Conservation (phyloP, 1,140 invertebrate species). For the Drosophila seguyi region DNA sequence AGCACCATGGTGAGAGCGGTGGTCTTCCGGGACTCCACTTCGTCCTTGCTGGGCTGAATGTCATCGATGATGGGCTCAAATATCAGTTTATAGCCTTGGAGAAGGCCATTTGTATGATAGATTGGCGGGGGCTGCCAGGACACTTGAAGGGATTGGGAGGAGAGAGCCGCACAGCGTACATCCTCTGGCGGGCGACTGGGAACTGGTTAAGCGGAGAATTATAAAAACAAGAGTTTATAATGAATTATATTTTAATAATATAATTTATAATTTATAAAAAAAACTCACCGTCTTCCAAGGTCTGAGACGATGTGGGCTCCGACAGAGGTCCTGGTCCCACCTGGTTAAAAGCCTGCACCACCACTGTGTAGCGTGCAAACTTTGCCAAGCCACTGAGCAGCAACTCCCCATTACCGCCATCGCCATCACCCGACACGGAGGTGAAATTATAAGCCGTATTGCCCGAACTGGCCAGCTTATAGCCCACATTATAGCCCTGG, state of each 20-base stretch:
- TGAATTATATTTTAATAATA: background rate
- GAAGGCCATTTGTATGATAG: slow-evolving; percentile 91
- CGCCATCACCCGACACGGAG: slow-evolving; percentile 89
- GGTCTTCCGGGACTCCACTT: slow-evolving; percentile 90
- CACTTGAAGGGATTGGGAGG: slow-evolving; percentile 91
- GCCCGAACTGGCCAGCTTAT: slow-evolving; percentile 77
- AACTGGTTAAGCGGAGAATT: slow-evolving; percentile 85
- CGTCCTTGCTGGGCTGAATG: slow-evolving; percentile 85
- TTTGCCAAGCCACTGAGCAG: slow-evolving; percentile 89
- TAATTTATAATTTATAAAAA: background rate
- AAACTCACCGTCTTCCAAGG: slow-evolving; percentile 91
- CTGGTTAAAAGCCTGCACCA: slow-evolving; percentile 94
- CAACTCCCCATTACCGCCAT: slow-evolving; percentile 89
- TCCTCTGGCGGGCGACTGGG: slow-evolving; percentile 91
- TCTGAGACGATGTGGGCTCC: slow-evolving; percentile 90
- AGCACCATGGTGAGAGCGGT: slow-evolving; percentile 89
- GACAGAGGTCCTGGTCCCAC: slow-evolving; percentile 93
- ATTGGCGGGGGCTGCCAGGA: slow-evolving; percentile 93
- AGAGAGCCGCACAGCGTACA: slow-evolving; percentile 89
- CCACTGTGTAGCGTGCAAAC: slow-evolving; percentile 92
- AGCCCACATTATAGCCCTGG: slow-evolving; percentile 89
- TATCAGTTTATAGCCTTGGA: slow-evolving; percentile 93
- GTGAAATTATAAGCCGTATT: slow-evolving; percentile 88
- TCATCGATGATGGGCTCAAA: slow-evolving; percentile 88
- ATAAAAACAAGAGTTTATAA: no score